Base-by-base conservation (phyloP, 2,113 vertebrate genomes). In the Axis porcinus region DNA sequence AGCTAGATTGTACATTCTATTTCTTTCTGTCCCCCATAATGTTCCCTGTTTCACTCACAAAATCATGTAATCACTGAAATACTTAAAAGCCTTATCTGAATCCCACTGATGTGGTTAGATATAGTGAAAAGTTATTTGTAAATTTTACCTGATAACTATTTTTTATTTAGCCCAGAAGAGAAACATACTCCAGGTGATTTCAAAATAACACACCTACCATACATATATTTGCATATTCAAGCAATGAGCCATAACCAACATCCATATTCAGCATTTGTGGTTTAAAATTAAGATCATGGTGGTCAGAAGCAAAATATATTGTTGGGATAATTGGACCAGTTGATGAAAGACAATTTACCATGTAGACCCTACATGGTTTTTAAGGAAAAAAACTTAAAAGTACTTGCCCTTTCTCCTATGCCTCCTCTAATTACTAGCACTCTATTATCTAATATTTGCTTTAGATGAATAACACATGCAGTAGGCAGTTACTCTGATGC, bases 211-310 rank as follows among this genome's bases (percentile, higher is more conserved):
- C 7, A 94, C 40, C 9, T 81, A 81, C n/a, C 23, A 81, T 33
- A 45, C 15, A 96, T 85, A 81, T 16, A 76, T 14, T 30, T 78
- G 14, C 7, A 91, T 79, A 92, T 84, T 95, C 70, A 83, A 87
- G 85, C 19, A 91, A 57, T 40, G 50, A 91, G 50, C 58, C 28
- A 88, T 50, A 92, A 85, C 15, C 89, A 96, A 60, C 36, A 96
- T 28, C 52, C 17, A 84, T 30, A 57, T 17, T 43, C 78, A 81
- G 23, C 58, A 81, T 52, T 19, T 90, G 36, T 85, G 50, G 52
- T 89, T 95, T 83, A 89, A 94, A 91, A 97, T 50, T 95, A 87
- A 89, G 28, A 94, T 50, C 93, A 91, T 14, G 50, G 33, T 33
- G 64, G 25, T 91, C 57, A 91, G 83, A 60, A 50, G 14, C 17